These are phyloP conservation scores for Limnephilus rhombicus DNA, from an alignment of 2,888 invertebrate species.

Conservation along the genomic window DNA sequence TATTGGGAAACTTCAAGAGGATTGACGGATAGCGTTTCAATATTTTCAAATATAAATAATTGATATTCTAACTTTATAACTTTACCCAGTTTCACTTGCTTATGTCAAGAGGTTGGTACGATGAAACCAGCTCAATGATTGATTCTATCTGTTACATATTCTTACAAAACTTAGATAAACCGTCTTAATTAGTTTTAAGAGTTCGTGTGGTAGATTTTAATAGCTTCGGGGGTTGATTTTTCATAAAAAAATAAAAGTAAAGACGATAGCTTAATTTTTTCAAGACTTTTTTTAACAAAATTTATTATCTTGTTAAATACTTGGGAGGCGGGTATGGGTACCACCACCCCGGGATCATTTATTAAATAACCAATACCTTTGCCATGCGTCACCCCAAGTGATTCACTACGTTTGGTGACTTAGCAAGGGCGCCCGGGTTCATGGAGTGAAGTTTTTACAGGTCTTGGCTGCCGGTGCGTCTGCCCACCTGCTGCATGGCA, in stretches of 20 bases:
- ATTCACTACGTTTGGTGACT: too few relatives aligned
- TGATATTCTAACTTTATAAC: background rate
- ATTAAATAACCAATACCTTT: too few relatives aligned
- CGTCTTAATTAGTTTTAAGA: background rate
- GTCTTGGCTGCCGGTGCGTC: too few relatives aligned
- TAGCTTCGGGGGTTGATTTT: background rate
- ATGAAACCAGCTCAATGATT: background rate
- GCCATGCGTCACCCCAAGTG: too few relatives aligned
- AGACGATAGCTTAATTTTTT: too few relatives aligned
- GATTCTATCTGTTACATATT: background rate
- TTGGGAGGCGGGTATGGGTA: too few relatives aligned
- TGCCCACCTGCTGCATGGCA: too few relatives aligned
- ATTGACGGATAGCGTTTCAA: background rate
- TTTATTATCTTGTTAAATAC: too few relatives aligned
- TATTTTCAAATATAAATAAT: background rate
- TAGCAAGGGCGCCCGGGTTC: too few relatives aligned
- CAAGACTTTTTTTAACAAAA: too few relatives aligned
- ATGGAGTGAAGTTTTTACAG: too few relatives aligned
- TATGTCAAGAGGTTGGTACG: background rate
- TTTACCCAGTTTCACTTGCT: background rate
- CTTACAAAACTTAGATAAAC: background rate
- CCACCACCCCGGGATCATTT: too few relatives aligned
- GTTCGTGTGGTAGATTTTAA: background rate
- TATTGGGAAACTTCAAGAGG: background rate
- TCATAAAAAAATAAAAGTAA: background rate